Evolutionary conservation across 2,113 vertebrate genomes (phyloP).

Genomic region (Indicator maculatus): DNA sequence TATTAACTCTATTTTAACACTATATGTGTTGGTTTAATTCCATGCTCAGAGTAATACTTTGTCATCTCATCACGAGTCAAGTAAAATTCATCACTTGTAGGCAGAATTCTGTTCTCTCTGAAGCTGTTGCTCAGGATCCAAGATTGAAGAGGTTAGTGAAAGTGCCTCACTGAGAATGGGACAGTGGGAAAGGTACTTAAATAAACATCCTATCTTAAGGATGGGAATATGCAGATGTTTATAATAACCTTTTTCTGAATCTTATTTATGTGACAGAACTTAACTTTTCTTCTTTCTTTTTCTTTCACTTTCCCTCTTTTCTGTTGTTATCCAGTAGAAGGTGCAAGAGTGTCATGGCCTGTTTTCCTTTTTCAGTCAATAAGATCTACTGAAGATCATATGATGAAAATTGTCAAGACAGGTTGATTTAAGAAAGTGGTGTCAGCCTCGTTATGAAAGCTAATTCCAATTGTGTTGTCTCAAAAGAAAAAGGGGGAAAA

Average conservation of each 20-base stretch:
- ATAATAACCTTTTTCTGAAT: background rate
- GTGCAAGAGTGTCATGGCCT: conserved; percentile 51
- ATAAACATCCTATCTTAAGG: background rate
- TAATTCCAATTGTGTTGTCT: conserved; percentile 10
- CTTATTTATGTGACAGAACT: rapidly evolving
- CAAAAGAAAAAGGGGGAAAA: background rate
- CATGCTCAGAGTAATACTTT: background rate
- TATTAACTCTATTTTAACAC: background rate
- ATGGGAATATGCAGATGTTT: background rate
- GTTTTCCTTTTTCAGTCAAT: conserved; percentile 6
- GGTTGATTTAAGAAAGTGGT: background rate
- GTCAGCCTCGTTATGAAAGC: conserved; percentile 16
- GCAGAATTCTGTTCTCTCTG: background rate
- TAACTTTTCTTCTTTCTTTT: background rate
- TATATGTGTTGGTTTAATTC: background rate
- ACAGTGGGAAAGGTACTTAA: background rate
- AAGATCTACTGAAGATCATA: conserved; percentile 10
- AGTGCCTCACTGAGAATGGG: background rate
- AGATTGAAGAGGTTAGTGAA: background rate
- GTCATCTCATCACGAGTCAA: background rate
- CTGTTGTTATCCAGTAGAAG: conserved; percentile 65
- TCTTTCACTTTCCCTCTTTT: background rate
- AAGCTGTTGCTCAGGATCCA: background rate
- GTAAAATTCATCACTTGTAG: background rate
- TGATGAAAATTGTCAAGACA: background rate